Conservation (phyloP, 2,113 vertebrate species). For the Hyperopisus bebe region DNA sequence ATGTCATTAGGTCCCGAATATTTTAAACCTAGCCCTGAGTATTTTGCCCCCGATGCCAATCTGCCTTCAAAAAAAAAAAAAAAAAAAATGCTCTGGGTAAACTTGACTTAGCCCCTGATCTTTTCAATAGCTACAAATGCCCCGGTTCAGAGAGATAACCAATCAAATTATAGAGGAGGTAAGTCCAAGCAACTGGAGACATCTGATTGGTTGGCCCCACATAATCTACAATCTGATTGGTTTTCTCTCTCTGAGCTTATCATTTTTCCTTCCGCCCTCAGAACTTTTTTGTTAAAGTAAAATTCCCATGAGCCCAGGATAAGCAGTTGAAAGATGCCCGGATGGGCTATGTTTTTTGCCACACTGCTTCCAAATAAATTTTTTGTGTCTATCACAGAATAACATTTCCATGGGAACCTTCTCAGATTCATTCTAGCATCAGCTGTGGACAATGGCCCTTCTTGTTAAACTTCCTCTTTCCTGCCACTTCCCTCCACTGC, state of each 20-base stretch:
- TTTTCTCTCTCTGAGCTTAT: background rate
- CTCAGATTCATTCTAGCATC: background rate
- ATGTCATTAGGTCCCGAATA: too few species aligned
- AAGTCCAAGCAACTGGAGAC: background rate
- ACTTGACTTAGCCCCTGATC: too few species aligned
- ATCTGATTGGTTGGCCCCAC: background rate
- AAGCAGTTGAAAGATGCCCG: background rate
- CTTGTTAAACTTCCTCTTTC: background rate
- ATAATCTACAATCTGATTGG: background rate
- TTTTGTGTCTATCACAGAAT: background rate
- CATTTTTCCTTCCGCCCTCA: background rate
- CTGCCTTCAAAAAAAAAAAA: too few species aligned
- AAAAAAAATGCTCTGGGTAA: too few species aligned
- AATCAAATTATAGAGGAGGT: background rate
- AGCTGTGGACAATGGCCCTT: background rate
- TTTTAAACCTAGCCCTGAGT: too few species aligned
- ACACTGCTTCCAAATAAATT: background rate
- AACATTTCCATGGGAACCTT: background rate
- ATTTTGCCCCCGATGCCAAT: too few species aligned
- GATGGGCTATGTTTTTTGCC: background rate
- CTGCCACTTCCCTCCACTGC: background rate
- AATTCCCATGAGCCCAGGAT: background rate
- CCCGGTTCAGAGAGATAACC: too few species aligned
- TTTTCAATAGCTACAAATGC: too few species aligned
- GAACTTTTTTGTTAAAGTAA: background rate